Conservation (phyloP, 2,113 vertebrate genomes). For the Salvelinus namaycush region DNA sequence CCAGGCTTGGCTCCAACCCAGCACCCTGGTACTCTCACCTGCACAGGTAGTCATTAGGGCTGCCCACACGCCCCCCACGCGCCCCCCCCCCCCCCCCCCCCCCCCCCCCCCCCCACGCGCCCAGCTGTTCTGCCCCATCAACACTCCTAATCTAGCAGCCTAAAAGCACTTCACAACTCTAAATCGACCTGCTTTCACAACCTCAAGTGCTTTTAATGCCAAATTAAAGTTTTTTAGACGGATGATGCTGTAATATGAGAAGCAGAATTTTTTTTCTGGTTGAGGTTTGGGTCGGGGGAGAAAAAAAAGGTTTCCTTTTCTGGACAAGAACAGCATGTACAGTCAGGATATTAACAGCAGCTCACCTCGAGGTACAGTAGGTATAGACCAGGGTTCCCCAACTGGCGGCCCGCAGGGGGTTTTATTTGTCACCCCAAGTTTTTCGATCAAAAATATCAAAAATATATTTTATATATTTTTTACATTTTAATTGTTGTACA, state of each 20-base stretch:
- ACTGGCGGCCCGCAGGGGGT: too few relatives aligned
- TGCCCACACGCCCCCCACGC: conserved; percentile 43
- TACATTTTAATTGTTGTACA: too few relatives aligned
- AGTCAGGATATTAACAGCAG: background rate
- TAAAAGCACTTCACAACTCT: conserved; percentile 56
- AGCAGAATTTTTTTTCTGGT: conserved; percentile 14
- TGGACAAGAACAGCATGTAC: conserved; percentile 15
- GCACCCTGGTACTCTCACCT: conserved; percentile 55
- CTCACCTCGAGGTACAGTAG: too few relatives aligned
- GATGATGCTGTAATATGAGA: conserved; percentile 47
- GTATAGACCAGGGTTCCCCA: too few relatives aligned
- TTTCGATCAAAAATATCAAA: too few relatives aligned
- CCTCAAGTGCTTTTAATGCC: conserved; percentile 52
- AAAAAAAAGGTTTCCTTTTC: background rate
- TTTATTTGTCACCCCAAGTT: too few relatives aligned
- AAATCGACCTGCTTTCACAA: conserved; percentile 29
- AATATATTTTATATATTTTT: too few relatives aligned
- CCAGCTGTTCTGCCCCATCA: conserved; percentile 49
- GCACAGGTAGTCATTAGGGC: conserved; percentile 67
- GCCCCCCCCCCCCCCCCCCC: conserved; percentile 48
- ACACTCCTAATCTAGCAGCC: conserved; percentile 48
- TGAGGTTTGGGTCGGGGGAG: background rate
- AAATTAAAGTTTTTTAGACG: conserved; percentile 45
- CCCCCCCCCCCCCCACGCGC: conserved; percentile 58
- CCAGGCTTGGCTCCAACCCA: conserved; percentile 69